Base-by-base conservation (phyloP, 2,113 vertebrate species). In the Pygathrix nemaeus region DNA sequence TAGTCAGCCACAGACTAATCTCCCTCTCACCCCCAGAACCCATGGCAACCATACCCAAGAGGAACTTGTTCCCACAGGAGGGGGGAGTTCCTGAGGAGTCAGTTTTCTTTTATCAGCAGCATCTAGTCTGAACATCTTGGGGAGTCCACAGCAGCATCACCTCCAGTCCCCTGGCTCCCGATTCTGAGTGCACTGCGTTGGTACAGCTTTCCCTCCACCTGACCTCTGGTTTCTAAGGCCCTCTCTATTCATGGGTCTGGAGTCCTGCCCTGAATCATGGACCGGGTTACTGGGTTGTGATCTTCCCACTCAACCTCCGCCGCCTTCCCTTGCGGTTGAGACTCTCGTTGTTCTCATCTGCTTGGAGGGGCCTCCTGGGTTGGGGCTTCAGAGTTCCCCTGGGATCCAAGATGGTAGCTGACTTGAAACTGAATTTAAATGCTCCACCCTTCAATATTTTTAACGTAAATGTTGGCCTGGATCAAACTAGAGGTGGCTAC, bases 81-180 rank as follows among this genome's bases (percentile, higher is more conserved):
- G 72, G 23, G 35, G 35, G 21, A 10, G 1, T 35, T 20, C 48
- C 5, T 1, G n/a, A 35, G 21, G 52, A 72, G 45, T 70, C n/a
- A 18, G 0, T 76, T 64, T 90, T 35, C 20, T 64, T 40, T 20
- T 14, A 50, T 18, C 6, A 38, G 72, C 21, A 79, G 32, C 40
- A 57, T 18, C 8, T 3, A 7, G 5, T 25, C 35, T n/a, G 70
- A 68, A 64, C 16, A 43, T 11, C 32, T 68, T 55, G 48, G 13
- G 59, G 18, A 27, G 1, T 21, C 48, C 20, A n/a, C 0, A 2
- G 86, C 2, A 86, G 40, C 40, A 35, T n/a, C 10, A 11, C 0
- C 6, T 48, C 35, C 25, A 68, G 50, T 11, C 10, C 78, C 40
- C 32, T 0, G 6, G 72, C 17, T 35, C 27, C 6, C 11, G 8